These are phyloP conservation scores for Notarius lentiginosus DNA, from an alignment of 2,113 vertebrate genomes.

Conservation along the genomic window DNA sequence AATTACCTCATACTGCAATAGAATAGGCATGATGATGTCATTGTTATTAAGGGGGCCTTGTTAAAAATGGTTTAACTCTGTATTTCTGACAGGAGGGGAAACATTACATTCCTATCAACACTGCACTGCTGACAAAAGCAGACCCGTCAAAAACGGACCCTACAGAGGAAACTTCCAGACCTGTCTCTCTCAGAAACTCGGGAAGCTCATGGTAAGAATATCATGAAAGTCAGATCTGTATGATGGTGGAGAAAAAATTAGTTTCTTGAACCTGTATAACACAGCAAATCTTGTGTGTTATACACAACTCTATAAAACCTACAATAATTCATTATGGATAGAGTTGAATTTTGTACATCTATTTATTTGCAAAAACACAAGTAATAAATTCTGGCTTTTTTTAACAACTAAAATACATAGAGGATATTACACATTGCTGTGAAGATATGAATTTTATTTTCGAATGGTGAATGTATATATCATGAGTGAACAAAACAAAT, in stretches of 20 bases:
- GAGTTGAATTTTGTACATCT: not conserved
- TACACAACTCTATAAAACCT: not conserved
- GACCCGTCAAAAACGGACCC: conserved; percentile 65
- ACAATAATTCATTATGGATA: not conserved
- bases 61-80: conserved; percentile 35
- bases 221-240: not conserved
- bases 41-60: conserved; percentile 24
- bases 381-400: not conserved
- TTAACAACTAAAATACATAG: not conserved
- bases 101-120: conserved; percentile 92
- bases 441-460: too few relatives aligned
- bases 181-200: conserved; percentile 74
- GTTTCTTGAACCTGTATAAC: not conserved
- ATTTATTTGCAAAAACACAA: not conserved
- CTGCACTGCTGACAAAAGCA: conserved; percentile 76
- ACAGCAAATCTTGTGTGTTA: not conserved
- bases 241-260: not conserved
- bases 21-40: conserved; percentile 33
- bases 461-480: too few relatives aligned
- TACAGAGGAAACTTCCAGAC: conserved; percentile 71
- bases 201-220: conserved; percentile 78
- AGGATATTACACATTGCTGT: too few relatives aligned
- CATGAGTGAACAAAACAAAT: too few relatives aligned
- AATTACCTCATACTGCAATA: conserved; percentile 33
- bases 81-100: conserved; percentile 82